A percentile compares a stretch with the other conserved stretches of the same genome.
phyloP scores from a whole-genome alignment of 2,113 vertebrate genomes.

The Halichoeres trimaculatus region DNA sequence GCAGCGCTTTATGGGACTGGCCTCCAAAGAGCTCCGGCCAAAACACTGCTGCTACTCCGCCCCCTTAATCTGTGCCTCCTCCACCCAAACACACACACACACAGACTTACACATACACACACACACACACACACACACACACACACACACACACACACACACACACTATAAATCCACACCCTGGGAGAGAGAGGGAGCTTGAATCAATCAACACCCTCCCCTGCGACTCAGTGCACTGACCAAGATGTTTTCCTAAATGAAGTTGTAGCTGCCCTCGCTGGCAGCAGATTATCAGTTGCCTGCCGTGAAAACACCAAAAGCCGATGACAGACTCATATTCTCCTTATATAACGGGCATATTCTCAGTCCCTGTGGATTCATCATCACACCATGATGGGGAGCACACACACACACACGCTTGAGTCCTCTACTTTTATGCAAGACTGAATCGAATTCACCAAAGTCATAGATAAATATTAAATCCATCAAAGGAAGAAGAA shows the following conservation, averaged over 20 bases:
- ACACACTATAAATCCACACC: constrained; percentile 49
- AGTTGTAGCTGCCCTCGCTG: constrained; percentile 35
- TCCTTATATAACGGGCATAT: not conserved
- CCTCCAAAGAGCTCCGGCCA: constrained; percentile 75
- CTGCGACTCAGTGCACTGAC: constrained; percentile 29
- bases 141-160: constrained; percentile 22
- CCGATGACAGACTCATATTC: not conserved
- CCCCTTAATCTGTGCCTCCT: constrained; percentile 57
- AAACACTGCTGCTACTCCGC: constrained; percentile 56
- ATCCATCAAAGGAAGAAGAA: no score
- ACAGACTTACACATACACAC: constrained; percentile 39
- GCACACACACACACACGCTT: no score
- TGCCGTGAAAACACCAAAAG: constrained; percentile 4
- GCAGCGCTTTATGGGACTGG: constrained; percentile 76
- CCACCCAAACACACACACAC: constrained; percentile 39
- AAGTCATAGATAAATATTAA: not conserved
- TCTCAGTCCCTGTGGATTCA: not conserved
- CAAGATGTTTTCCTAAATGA: constrained; percentile 57
- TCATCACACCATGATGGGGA: not conserved
- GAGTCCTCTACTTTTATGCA: not conserved
- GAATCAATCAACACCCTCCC: constrained; percentile 52
- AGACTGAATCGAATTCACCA: not conserved
- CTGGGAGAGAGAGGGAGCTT: constrained; percentile 24
- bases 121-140: constrained; percentile 17
- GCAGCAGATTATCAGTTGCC: constrained; percentile 40